A percentile compares a stretch with the other conserved stretches of the same genome.
These are phyloP conservation scores for Epirrhoe tristata DNA, from an alignment of 2,888 invertebrate genomes.

Conservation along the genomic window DNA sequence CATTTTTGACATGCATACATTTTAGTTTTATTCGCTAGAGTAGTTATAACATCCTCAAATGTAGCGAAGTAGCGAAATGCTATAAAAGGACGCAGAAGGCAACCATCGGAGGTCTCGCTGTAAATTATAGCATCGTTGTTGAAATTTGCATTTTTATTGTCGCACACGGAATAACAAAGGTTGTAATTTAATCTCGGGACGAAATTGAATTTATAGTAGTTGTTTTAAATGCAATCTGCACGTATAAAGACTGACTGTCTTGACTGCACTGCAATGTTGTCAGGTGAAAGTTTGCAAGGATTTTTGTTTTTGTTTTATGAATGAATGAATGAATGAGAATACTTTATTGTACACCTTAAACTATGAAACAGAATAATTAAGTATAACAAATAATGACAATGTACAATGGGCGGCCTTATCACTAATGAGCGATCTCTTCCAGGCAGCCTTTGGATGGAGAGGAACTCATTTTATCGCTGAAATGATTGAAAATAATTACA, in stretches of 20 bases:
- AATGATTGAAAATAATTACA: too few relatives aligned
- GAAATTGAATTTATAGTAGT: slow-evolving; percentile 81
- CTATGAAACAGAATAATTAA: too few relatives aligned
- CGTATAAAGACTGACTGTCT: slow-evolving; percentile 46
- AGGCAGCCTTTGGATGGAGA: too few relatives aligned
- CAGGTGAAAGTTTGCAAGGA: neutral
- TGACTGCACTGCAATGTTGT: neutral
- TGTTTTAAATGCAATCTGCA: slow-evolving; percentile 35
- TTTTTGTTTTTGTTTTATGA: neutral
- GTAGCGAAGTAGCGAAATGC: slow-evolving; percentile 51
- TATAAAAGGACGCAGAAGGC: slow-evolving; percentile 56
- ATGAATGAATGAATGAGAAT: too few relatives aligned
- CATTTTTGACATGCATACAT: too few relatives aligned
- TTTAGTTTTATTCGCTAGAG: neutral
- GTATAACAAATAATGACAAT: too few relatives aligned
- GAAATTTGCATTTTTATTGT: slow-evolving; percentile 83
- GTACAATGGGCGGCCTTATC: too few relatives aligned
- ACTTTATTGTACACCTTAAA: too few relatives aligned
- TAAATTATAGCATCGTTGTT: slow-evolving; percentile 77
- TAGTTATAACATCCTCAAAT: neutral
- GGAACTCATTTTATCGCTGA: too few relatives aligned
- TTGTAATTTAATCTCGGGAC: slow-evolving; percentile 75
- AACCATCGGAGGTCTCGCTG: slow-evolving; percentile 54
- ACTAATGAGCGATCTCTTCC: too few relatives aligned
- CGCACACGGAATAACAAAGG: slow-evolving; percentile 72